Conservation (phyloP, 2,888 invertebrate genomes). For the Drosophila limbata region DNA sequence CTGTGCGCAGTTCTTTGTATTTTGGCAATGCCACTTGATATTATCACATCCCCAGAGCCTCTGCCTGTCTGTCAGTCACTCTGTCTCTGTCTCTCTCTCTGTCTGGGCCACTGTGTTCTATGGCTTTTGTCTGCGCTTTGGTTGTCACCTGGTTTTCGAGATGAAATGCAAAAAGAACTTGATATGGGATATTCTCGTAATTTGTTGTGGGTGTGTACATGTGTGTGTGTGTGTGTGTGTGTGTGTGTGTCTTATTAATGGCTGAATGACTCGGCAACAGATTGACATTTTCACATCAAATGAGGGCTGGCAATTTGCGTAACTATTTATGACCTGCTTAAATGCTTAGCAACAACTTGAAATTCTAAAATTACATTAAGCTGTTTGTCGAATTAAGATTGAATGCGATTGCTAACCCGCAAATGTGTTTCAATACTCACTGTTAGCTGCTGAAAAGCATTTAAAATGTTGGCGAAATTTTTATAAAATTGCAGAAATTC, state of each 20-base stretch:
- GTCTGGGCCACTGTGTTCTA: conserved; percentile 23
- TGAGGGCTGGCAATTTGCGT: conserved; percentile 35
- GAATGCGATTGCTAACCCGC: neutral
- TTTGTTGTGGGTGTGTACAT: conserved; percentile 52
- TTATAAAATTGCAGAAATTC: neutral
- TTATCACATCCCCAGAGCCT: conserved; percentile 59
- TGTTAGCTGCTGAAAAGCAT: neutral
- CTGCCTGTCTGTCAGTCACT: conserved; percentile 17
- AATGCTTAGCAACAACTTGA: conserved; percentile 35
- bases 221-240: conserved; percentile 12
- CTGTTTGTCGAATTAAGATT: conserved; percentile 15
- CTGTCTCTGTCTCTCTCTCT: conserved; percentile 23
- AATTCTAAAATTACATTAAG: conserved; percentile 5
- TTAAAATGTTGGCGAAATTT: neutral
- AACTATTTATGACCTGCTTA: conserved; percentile 29
- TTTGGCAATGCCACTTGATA: conserved; percentile 73
- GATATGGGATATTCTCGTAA: conserved; percentile 57
- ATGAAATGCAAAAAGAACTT: conserved; percentile 63
- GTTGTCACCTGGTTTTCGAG: conserved; percentile 67
- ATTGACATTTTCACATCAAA: conserved; percentile 74
- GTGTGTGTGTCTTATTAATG: conserved; percentile 13
- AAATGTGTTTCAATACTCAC: neutral
- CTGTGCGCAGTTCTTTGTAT: conserved; percentile 43
- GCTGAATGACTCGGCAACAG: conserved; percentile 60
- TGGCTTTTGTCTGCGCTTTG: conserved; percentile 58